Conservation (phyloP, 2,113 vertebrate species). For the Astur gentilis region DNA sequence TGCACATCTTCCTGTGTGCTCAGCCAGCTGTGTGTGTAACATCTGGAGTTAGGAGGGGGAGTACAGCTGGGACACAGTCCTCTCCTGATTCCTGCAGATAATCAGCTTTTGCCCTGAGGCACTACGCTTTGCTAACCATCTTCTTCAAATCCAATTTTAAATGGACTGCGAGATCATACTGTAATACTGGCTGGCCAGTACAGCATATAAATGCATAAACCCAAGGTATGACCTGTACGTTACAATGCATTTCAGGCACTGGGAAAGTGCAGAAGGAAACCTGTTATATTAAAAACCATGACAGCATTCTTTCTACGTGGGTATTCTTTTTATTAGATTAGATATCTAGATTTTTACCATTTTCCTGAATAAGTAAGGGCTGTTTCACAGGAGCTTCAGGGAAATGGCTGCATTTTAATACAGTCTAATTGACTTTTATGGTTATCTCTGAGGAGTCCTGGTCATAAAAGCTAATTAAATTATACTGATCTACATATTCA, state of each 20-base stretch:
- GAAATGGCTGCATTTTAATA: constrained; percentile 69
- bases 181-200: background rate
- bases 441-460: constrained; percentile 67
- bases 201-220: background rate
- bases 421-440: constrained; percentile 67
- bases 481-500: constrained; percentile 73
- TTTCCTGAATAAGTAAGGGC: constrained; percentile 17
- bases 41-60: constrained; percentile 1
- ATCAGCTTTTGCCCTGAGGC: constrained; percentile 17
- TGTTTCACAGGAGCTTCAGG: constrained; percentile 51
- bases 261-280: background rate
- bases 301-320: background rate
- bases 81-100: constrained; percentile 15
- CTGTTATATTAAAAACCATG: background rate
- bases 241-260: background rate
- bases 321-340: background rate
- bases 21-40: constrained; percentile 10
- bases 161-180: background rate
- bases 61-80: background rate
- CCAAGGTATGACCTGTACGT: background rate
- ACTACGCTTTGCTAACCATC: background rate
- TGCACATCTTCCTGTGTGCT: background rate
- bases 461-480: constrained; percentile 79
- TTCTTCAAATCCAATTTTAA: constrained; percentile 40
- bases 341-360: background rate